Evolutionary conservation across 2,113 vertebrate species (phyloP), one percentile per base, ranked within the genome.

Genomic region (Girardinichthys multiradiatus): DNA sequence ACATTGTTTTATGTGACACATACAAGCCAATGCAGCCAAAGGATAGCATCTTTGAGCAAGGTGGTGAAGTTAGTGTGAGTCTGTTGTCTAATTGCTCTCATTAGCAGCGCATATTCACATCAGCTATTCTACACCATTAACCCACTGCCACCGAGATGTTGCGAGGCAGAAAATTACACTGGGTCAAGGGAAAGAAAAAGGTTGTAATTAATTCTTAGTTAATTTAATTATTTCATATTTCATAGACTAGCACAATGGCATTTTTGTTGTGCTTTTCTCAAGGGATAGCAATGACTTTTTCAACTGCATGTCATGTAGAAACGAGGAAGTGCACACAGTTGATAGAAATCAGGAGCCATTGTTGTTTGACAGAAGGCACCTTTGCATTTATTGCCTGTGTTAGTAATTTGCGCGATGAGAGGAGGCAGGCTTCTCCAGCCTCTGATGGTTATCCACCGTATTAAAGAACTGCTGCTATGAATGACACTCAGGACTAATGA

Each of bases 401-500:
- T 91, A 88, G 92, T 94, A 90, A 94, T 94, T 93, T 92, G 87
- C 39, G 77, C 81, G 88, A 93, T 89, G 91, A 93, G 89, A 89
- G 80, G 83, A 88, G 85, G 87, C 79, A 75, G 91, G 79, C 82
- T 89, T 83, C 75, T 87, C 78, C 73, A 88, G 88, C 90, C 86
- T 83, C 80, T 82, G 88, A 91, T 79, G 72, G 79, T 82, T 84
- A 77, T 68, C 80, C 72, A 21, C 68, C 27, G 51, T 80, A 82
- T 93, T 91, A 89, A 94, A 89, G 87, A 87, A 88, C 73, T 72
- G 79, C 72, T 82, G 81, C 74, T 82, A 82, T 92, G 92, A 92
- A 92, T 92, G 90, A 91, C 92, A 92, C 92, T 92, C 86, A 74
- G 81, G 86, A 77, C 86, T 93, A 94, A 94, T 94, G 90, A 94